phyloP scores from a whole-genome alignment of 1,140 invertebrate species.

The Matsumurasca onukii region DNA sequence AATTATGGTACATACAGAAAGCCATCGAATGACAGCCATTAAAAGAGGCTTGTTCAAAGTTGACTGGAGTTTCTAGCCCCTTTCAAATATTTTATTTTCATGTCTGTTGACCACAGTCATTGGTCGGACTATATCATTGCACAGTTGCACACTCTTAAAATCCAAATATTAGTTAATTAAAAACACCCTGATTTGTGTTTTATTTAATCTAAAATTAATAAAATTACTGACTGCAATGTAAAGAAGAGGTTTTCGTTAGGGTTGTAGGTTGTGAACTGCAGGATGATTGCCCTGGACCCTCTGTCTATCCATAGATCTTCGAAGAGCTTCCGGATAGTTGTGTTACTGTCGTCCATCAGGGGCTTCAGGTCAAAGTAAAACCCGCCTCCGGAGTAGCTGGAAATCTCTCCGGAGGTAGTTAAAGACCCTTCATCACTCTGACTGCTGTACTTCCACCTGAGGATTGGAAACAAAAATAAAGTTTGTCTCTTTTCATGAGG shows the following conservation, averaged over 20 bases:
- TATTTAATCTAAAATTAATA: background rate
- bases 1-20: too few relatives aligned
- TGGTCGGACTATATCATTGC: too few relatives aligned
- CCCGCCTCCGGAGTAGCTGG: background rate
- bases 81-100: too few relatives aligned
- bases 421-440: background rate
- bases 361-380: background rate
- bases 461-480: too few relatives aligned
- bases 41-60: too few relatives aligned
- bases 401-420: background rate
- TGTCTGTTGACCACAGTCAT: too few relatives aligned
- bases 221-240: background rate
- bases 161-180: too few relatives aligned
- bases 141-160: too few relatives aligned
- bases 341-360: background rate
- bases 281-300: background rate
- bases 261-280: constrained; percentile 19
- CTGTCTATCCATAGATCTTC: constrained; percentile 13
- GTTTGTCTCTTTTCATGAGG: too few relatives aligned
- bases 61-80: too few relatives aligned
- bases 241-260: constrained; percentile 1
- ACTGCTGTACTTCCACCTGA: background rate
- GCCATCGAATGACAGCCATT: too few relatives aligned
- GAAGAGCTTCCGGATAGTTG: constrained; percentile 1
- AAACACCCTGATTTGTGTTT: too few relatives aligned